Evolutionary conservation across 2,888 invertebrate genomes (phyloP), one percentile per base, ranked within the genome.

Genomic region (Carcina quercana): DNA sequence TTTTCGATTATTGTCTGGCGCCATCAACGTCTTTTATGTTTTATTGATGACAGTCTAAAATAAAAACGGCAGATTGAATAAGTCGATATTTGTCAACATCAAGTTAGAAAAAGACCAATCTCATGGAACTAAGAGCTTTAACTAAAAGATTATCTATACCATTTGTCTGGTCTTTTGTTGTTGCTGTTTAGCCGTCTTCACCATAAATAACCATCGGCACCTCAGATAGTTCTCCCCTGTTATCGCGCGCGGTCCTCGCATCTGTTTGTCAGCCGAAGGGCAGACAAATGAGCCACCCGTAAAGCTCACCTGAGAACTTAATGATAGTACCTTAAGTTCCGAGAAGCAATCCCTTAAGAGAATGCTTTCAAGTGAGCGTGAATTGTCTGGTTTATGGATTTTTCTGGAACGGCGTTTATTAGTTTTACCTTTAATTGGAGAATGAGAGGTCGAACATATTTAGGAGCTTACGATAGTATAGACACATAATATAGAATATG

Each of bases 161-260:
- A 79, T 82, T 82, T 80, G 78, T 82, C 74, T 68, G 60, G 57
- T 60, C 70, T 71, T 80, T 80, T 78, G 78, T 80, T 68, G 52
- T 40, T 47, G 55, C 37, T 50, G 55, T 57, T 58, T 59, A 53
- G 42, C 47, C 49, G 63, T 52, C 64, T 56, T 59, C 59, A 57
- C 67, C 68, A 76, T 82, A 76, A 83, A 82, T 79, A 70, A 78
- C 73, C 59, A 69, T 74, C 68, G 72, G 66, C 67, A 68, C 76
- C 66, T 66, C 39, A 68, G 78, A 78, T 74, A 73, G 60, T 64
- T 64, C 54, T 59, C 54, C 64, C 22, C 24, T 20, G 74, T 78
- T 82, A 80, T 80, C 82, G 42, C 12, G 6, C 5, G 37, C 50
- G 54, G 53, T 50, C 57, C 71, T 68, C 66, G 71, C 73, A 79